Conservation (phyloP, 2,113 vertebrate species). For the Coregonus clupeaformis region DNA sequence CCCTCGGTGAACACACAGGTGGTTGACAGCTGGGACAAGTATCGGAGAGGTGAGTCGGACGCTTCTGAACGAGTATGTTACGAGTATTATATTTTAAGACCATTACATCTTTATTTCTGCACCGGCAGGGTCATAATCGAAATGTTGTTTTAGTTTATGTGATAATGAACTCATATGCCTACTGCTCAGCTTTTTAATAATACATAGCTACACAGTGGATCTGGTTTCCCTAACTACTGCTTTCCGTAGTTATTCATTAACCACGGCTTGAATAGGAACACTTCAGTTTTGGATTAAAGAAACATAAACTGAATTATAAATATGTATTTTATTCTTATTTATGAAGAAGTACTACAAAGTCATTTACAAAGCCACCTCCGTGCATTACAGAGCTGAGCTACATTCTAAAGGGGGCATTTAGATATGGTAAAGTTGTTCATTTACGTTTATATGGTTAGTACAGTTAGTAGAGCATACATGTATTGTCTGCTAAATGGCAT, state of each 20-base stretch:
- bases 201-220: constrained; percentile 11
- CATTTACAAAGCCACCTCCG: not conserved
- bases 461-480: no score
- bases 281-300: no score
- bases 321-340: not conserved
- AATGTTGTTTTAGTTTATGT: not conserved
- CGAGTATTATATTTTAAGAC: not conserved
- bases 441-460: no score
- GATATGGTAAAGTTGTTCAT: no score
- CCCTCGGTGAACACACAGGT: constrained; percentile 17
- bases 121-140: not conserved
- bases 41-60: constrained; percentile 33
- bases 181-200: constrained; percentile 19
- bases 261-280: not conserved
- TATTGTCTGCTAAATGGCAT: no score
- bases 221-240: not conserved
- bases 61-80: not conserved
- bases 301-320: not conserved
- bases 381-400: not conserved
- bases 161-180: not conserved
- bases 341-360: not conserved
- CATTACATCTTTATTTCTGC: not conserved
- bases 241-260: constrained; percentile 3
- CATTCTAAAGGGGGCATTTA: no score
- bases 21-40: constrained; percentile 31